Evolutionary conservation across 2,797 vertebrate species (phyloP).

Genomic region (Graptemys geographica): DNA sequence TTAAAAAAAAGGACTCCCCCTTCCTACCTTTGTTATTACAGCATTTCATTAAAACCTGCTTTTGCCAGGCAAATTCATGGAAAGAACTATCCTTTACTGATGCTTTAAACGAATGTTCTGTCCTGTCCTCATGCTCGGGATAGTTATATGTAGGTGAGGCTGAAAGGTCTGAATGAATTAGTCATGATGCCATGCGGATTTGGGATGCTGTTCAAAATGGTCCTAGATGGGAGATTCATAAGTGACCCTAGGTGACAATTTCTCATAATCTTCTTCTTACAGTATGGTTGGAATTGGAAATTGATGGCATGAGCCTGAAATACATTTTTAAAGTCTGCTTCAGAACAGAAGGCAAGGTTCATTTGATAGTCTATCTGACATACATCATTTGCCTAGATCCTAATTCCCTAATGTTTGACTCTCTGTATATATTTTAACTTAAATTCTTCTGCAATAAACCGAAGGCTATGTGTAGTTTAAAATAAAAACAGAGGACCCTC

Average conservation of each 20-base stretch:
- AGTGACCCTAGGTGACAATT: neutral
- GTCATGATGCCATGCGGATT: rapidly evolving
- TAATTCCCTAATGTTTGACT: neutral
- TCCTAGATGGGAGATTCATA: neutral
- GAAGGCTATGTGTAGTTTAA: neutral
- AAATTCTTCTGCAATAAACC: constrained; percentile 7
- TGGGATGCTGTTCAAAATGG: neutral
- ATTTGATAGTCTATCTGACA: neutral
- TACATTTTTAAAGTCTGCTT: neutral
- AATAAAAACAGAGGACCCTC: neutral
- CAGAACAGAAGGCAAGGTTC: neutral
- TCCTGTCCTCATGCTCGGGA: rapidly evolving
- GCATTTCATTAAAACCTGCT: neutral
- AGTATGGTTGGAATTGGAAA: neutral
- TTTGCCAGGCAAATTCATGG: neutral
- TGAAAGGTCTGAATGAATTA: neutral
- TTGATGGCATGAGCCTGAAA: neutral
- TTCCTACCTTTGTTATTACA: neutral
- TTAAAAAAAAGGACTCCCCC: neutral
- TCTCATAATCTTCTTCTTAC: neutral
- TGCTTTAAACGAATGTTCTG: rapidly evolving
- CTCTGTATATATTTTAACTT: neutral
- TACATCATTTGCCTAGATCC: neutral
- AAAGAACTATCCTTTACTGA: neutral
- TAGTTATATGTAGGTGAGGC: rapidly evolving